These are phyloP conservation scores for Oreochromis aureus DNA, from an alignment of 2,113 vertebrate species.

Conservation along the genomic window DNA sequence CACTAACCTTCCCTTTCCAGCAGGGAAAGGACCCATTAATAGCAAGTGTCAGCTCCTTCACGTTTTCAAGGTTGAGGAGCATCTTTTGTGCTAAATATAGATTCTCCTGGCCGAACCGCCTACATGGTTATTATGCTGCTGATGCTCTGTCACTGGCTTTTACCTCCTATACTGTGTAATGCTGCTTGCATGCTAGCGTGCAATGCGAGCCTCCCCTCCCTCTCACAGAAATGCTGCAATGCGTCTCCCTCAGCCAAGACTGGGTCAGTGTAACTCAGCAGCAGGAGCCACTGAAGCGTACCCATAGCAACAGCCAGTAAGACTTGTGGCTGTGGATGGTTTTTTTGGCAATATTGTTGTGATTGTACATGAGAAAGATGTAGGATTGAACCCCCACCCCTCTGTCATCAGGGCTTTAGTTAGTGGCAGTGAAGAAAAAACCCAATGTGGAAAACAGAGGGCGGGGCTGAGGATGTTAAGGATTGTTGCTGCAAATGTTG, in stretches of 20 bases:
- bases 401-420: background rate
- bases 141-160: constrained; percentile 10
- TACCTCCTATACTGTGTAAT: constrained; percentile 9
- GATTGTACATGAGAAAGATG: background rate
- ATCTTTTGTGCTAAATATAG: constrained; percentile 52
- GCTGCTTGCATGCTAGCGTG: constrained; percentile 33
- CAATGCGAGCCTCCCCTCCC: constrained; percentile 40
- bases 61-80: background rate
- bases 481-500: background rate
- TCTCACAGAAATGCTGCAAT: constrained; percentile 78
- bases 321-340: constrained; percentile 5
- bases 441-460: background rate
- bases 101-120: constrained; percentile 11
- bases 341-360: background rate
- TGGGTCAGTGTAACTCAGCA: constrained; percentile 75
- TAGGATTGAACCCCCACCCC: constrained; percentile 2
- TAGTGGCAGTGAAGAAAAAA: background rate
- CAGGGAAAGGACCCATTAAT: background rate
- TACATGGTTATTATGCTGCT: background rate
- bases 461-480: background rate
- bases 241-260: constrained; percentile 72
- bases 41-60: constrained; percentile 6
- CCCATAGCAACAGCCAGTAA: constrained; percentile 71
- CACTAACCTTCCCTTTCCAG: constrained; percentile 28
- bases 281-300: constrained; percentile 45